A percentile compares a stretch with the other conserved stretches of the same genome.
phyloP scores from a whole-genome alignment of 64 coral and sea anemone genomes.

The Orbicella faveolata region DNA sequence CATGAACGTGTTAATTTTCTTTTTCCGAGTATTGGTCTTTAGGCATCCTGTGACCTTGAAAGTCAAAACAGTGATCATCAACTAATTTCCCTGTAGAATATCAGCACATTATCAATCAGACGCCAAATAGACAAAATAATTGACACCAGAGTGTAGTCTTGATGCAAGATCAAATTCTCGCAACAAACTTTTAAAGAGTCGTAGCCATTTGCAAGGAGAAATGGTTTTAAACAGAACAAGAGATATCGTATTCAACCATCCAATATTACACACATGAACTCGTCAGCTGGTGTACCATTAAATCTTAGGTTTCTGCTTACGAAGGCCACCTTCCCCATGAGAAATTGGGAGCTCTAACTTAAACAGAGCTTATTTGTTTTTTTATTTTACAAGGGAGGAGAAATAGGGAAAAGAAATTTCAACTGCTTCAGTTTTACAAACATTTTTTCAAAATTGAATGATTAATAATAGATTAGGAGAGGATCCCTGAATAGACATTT shows the following conservation, averaged over 20 bases:
- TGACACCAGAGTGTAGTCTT: neutral
- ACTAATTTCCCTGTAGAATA: neutral
- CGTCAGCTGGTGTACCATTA: neutral
- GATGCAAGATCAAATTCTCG: neutral
- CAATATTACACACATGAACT: neutral
- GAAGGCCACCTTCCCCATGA: neutral
- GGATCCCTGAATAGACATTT: neutral
- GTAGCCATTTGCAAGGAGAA: neutral
- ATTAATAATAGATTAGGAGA: constrained; percentile 3
- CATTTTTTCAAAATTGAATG: neutral
- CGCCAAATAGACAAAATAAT: neutral
- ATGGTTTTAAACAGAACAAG: no score
- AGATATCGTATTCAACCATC: no score
- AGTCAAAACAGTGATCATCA: neutral
- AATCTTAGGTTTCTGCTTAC: neutral
- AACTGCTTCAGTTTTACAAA: neutral
- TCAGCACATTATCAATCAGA: neutral
- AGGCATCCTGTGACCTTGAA: neutral
- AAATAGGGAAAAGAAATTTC: neutral
- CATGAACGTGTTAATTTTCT: no score
- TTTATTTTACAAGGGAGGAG: neutral
- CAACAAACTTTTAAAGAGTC: neutral
- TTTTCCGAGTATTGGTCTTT: neutral
- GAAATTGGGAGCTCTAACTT: neutral
- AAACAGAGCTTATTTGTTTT: neutral